A percentile compares a stretch with the other conserved stretches of the same genome.
These are phyloP conservation scores for Morone saxatilis DNA, from an alignment of 2,113 vertebrate genomes.

Conservation along the genomic window DNA sequence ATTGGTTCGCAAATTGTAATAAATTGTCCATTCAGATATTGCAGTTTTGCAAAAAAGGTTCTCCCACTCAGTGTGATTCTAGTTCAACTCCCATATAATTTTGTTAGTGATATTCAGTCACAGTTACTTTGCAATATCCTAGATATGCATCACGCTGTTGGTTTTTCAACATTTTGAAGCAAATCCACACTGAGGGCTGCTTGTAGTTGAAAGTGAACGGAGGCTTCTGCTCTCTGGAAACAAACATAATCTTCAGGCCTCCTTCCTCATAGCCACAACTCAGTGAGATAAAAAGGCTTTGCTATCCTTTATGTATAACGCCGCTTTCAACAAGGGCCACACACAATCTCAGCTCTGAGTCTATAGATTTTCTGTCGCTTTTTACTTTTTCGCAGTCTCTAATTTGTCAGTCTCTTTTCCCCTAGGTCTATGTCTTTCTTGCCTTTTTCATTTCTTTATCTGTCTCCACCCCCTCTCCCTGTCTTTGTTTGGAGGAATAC, in stretches of 20 bases:
- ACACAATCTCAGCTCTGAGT: slow-evolving; percentile 51
- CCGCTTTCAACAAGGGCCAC: slow-evolving; percentile 59
- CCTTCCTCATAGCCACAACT: slow-evolving; percentile 51
- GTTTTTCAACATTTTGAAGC: slow-evolving; percentile 40
- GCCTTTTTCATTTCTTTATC: slow-evolving; percentile 50
- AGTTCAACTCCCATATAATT: slow-evolving; percentile 1
- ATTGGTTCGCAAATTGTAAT: slow-evolving; percentile 10
- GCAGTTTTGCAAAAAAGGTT: background rate
- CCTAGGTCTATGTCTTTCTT: slow-evolving; percentile 38
- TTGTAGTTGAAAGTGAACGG: slow-evolving; percentile 47
- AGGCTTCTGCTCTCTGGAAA: slow-evolving; percentile 41
- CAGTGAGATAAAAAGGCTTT: slow-evolving; percentile 63
- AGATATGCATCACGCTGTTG: slow-evolving; percentile 9
- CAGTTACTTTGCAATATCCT: slow-evolving; percentile 17
- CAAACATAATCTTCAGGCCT: slow-evolving; percentile 54
- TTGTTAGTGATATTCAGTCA: slow-evolving; percentile 1
- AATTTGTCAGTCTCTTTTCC: slow-evolving; percentile 66
- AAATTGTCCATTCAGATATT: slow-evolving; percentile 18
- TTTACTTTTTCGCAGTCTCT: slow-evolving; percentile 54
- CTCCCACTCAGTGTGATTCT: slow-evolving; percentile 1
- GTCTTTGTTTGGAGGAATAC: slow-evolving; percentile 34
- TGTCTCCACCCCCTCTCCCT: slow-evolving; percentile 4
- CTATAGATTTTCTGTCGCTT: slow-evolving; percentile 71
- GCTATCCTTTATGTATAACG: slow-evolving; percentile 64
- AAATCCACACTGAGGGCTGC: slow-evolving; percentile 44